Percentiles rank a stretch among this genome's conserved stretches.
Evolutionary conservation across 2,797 vertebrate species (phyloP).

Genomic region (Spinus pinus): DNA sequence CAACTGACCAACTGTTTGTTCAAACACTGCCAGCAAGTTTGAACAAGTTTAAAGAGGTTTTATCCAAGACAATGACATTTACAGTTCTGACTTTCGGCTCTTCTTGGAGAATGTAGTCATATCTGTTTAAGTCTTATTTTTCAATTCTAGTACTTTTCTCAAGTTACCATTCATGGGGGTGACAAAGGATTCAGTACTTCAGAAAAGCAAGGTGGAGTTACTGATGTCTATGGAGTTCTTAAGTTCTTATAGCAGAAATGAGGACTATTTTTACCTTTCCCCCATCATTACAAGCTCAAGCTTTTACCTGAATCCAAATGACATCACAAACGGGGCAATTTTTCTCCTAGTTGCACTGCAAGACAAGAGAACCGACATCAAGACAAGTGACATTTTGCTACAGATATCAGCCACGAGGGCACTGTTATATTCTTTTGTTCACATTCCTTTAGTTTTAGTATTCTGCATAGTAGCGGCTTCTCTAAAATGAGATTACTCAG

Average conservation of each 20-base stretch:
- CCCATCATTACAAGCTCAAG: not conserved
- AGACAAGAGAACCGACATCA: slow-evolving; percentile 29
- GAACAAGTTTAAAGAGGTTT: not conserved
- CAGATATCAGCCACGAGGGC: not conserved
- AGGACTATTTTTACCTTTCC: not conserved
- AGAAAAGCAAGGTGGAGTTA: not conserved
- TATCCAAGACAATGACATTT: not conserved
- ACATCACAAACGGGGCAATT: slow-evolving; percentile 84
- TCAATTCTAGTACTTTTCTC: not conserved
- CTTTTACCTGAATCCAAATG: slow-evolving; percentile 92
- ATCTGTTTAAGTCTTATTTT: not conserved
- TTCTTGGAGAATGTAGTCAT: not conserved
- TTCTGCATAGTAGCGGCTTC: not conserved
- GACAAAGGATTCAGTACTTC: not conserved
- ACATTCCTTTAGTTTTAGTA: not conserved
- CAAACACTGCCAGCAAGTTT: not conserved
- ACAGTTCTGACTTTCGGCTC: not conserved
- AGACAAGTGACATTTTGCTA: not conserved
- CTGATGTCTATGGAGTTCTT: not conserved
- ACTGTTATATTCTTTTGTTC: not conserved
- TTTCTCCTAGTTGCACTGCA: slow-evolving; percentile 77
- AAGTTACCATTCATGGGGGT: not conserved
- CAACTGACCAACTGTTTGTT: not conserved
- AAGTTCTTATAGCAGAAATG: not conserved
- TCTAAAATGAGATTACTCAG: not conserved